A percentile compares a stretch with the other conserved stretches of the same genome.
phyloP scores from a whole-genome alignment of 2,797 vertebrate species.

The Pangasius macronema region DNA sequence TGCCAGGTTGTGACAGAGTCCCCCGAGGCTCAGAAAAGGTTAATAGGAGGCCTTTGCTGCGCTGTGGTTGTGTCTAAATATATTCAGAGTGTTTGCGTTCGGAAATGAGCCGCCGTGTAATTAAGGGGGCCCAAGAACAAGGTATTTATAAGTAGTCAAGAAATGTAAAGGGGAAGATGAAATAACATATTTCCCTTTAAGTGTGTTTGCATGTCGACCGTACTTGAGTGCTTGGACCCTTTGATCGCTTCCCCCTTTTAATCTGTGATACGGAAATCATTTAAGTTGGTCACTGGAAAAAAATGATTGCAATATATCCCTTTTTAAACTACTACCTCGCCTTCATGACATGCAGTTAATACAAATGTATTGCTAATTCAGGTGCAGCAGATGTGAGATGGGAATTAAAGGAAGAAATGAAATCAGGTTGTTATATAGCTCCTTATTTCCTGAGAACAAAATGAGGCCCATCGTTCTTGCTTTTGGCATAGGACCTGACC shows the following conservation, averaged over 20 bases:
- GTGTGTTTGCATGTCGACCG: conserved; percentile 23
- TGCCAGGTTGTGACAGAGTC: conserved; percentile 88
- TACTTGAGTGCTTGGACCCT: conserved; percentile 30
- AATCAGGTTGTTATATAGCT: conserved; percentile 22
- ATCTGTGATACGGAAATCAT: conserved; percentile 13
- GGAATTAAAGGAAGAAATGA: conserved; percentile 40
- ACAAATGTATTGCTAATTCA: conserved; percentile 40
- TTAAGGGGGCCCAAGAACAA: conserved; percentile 54
- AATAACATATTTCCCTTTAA: conserved; percentile 43
- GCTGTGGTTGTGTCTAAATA: conserved; percentile 72
- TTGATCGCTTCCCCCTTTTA: conserved; percentile 7
- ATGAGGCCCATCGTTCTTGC: conserved; percentile 43
- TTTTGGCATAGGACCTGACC: conserved; percentile 16
- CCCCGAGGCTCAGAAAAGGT: conserved; percentile 77
- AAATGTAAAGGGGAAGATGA: conserved; percentile 47
- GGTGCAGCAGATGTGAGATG: conserved; percentile 43
- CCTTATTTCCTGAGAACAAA: conserved; percentile 24
- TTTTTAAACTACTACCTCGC: background rate
- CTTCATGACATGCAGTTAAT: conserved; percentile 14
- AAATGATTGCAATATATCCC: background rate
- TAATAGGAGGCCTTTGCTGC: conserved; percentile 73
- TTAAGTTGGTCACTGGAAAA: background rate
- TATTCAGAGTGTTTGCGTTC: conserved; percentile 50
- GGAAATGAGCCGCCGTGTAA: conserved; percentile 52
- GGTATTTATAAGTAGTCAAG: conserved; percentile 53